Evolutionary conservation across 1,140 invertebrate genomes (phyloP), one percentile per base, ranked within the genome.

Genomic region (Odontomachus brunneus): DNA sequence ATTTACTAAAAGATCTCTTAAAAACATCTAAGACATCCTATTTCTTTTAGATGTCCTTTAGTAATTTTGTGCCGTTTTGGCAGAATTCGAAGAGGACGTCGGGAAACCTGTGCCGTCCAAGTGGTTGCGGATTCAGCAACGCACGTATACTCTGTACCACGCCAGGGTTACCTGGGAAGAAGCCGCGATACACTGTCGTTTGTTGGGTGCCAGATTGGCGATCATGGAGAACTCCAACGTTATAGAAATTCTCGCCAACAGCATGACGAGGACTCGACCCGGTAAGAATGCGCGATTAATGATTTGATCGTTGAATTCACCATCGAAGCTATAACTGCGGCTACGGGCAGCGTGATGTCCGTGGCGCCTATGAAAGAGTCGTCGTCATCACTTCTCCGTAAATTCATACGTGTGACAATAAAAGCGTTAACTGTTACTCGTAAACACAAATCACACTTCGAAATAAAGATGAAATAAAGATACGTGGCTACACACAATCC

Each of bases 191-290:
- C 88, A 88, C 83, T 91, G 90, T 49, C 83, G 90, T 24, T 60
- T 76, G n/a, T 84, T 88, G n/a, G 90, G 87, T 11, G 66, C 72
- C 3, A 76, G 88, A 60, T 82, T 91, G 4, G 89, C 89, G 15
- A 85, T 91, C 49, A 17, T 91, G 15, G 88, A 85, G 49, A 88
- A 83, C 60, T 62, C 82, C 19, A 84, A 84, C 26, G 19, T 84
- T 5, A 83, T 88, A 15, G 74, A 89, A 62, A 87, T 90, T 49
- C 65, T 91, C 19, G 72, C 85, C 3, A 85, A 84, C 38, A 84
- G 69, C n/a, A 90, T 90, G 90, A 90, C 87, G 5, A 90, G 88
- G 82, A 83, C 84, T 11, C 80, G 90, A 63, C 90, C 90, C 84
- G 88, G 87, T 91, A 81, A 75, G 63, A 55, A 33, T 55, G 24